Evolutionary conservation across 2,113 vertebrate genomes (phyloP).

Genomic region (Myanophis thanlyinensis): DNA sequence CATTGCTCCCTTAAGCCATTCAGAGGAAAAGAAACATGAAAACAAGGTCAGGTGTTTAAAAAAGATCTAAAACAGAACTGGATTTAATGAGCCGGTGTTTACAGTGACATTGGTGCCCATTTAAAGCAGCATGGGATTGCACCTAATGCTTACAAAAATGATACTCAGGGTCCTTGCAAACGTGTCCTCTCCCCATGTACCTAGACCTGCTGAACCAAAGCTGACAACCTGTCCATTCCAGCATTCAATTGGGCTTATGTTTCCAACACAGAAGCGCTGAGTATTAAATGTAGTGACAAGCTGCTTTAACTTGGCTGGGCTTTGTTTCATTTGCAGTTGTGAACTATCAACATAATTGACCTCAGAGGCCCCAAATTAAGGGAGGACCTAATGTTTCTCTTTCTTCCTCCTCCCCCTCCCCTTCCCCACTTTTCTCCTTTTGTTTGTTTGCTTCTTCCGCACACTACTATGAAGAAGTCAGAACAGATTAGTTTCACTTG

Average conservation of each 20-base stretch:
- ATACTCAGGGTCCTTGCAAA: not conserved
- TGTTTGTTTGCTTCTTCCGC: conserved; percentile 19
- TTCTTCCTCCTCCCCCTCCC: conserved; percentile 41
- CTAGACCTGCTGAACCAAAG: conserved; percentile 76
- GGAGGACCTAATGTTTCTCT: conserved; percentile 61
- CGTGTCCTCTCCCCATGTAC: conserved; percentile 34
- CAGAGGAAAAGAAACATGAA: not conserved
- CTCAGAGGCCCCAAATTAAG: conserved; percentile 66
- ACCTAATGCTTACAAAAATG: conserved; percentile 8
- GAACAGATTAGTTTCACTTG: conserved; percentile 76
- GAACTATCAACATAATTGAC: conserved; percentile 70
- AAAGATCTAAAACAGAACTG: conserved; percentile 25
- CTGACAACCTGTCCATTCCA: conserved; percentile 64
- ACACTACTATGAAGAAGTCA: conserved; percentile 71
- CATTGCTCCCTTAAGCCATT: not conserved
- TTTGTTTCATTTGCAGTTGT: conserved; percentile 59
- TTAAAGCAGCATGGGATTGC: conserved; percentile 9
- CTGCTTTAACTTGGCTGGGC: conserved; percentile 53
- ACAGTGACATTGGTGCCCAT: not conserved
- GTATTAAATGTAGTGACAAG: conserved; percentile 60
- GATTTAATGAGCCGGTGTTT: not conserved
- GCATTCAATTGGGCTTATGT: conserved; percentile 39
- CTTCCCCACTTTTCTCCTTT: not conserved
- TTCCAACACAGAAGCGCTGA: conserved; percentile 48
- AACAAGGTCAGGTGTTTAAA: not conserved